Base-by-base conservation (phyloP, 2,113 vertebrate genomes). In the Caranx ignobilis region DNA sequence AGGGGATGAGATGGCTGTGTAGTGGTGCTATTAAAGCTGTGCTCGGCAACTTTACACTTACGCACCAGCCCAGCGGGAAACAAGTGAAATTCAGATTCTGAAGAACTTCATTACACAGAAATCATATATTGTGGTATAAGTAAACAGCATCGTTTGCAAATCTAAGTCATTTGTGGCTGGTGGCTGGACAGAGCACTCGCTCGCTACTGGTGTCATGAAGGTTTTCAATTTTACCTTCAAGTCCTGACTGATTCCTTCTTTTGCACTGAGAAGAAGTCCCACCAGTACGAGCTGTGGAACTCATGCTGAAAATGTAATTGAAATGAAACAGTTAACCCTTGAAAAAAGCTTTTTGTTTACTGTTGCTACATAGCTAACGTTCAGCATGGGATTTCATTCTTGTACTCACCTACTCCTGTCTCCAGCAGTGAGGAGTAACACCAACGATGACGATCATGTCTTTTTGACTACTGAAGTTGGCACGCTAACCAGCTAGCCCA, bases 1-100 rank as follows among this genome's bases (percentile, higher is more conserved):
- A 87, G 96, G 96, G 1, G 96, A 98, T 0, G 97, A 97, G 91
- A 94, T 97, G 11, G 97, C 97, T 0, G 95, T 99, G 88, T 98
- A 94, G 94, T 43, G 68, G 39, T 39, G 59, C 16, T 79, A 7
- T 37, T 41, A 59, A 65, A 63, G 50, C 77, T 64, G 65, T 41
- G 56, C 50, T 3, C 10, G 60, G 67, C 63, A 77, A 48, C 63
- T 48, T 26, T 50, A 52, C 39, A 64, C 61, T 60, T 41, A 39
- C 45, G 34, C n/a, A 63, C 66, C 48, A 50, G 2, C 32, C 75
- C 34, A 50, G 55, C 26, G 41, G 60, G 60, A 75, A 82, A 65
- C 34, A 41, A 26, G 37, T 37, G 31, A 67, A 55, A 66, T 72
- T 79, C 45, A n/a, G 47, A 82, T 35, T 56, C 63, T 68, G 50